Evolutionary conservation across 1,140 invertebrate species (phyloP).

Genomic region (Mesaphorura yosii): DNA sequence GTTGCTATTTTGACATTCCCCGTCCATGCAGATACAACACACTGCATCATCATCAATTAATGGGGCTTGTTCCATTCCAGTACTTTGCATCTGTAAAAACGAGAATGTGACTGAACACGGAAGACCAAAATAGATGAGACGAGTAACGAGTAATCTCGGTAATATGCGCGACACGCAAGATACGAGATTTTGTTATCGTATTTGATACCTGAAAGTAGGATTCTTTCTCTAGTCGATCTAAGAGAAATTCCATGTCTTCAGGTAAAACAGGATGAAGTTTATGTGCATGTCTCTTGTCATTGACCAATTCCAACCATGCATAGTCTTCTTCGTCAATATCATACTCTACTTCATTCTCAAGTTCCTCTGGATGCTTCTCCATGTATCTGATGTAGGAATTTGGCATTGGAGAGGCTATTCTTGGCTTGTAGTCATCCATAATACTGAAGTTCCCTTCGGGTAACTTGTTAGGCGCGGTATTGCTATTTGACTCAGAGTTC

Average conservation of each 20-base stretch:
- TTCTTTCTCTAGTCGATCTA: constrained; percentile 95
- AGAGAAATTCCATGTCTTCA: constrained; percentile 81
- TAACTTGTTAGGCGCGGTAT: background rate
- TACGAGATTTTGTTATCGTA: background rate
- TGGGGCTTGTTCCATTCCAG: constrained; percentile 44
- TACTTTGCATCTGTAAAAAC: constrained; percentile 51
- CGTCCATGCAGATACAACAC: constrained; percentile 80
- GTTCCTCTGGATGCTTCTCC: constrained; percentile 84
- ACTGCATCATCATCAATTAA: constrained; percentile 94
- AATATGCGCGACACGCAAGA: background rate
- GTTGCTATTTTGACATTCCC: constrained; percentile 94
- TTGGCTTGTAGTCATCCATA: constrained; percentile 61
- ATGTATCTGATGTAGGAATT: constrained; percentile 77
- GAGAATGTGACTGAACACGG: background rate
- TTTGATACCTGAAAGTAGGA: constrained; percentile 70
- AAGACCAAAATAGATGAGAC: no score
- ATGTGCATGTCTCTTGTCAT: constrained; percentile 60
- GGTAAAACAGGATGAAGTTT: constrained; percentile 54
- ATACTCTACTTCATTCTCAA: constrained; percentile 85
- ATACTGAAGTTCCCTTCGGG: constrained; percentile 74
- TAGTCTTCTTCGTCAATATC: constrained; percentile 96
- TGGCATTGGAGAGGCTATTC: constrained; percentile 63
- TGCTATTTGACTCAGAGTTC: background rate
- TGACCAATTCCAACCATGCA: constrained; percentile 80
- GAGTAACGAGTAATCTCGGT: no score